Conservation (phyloP, 2,888 invertebrate genomes). For the Pollenia angustigena region DNA sequence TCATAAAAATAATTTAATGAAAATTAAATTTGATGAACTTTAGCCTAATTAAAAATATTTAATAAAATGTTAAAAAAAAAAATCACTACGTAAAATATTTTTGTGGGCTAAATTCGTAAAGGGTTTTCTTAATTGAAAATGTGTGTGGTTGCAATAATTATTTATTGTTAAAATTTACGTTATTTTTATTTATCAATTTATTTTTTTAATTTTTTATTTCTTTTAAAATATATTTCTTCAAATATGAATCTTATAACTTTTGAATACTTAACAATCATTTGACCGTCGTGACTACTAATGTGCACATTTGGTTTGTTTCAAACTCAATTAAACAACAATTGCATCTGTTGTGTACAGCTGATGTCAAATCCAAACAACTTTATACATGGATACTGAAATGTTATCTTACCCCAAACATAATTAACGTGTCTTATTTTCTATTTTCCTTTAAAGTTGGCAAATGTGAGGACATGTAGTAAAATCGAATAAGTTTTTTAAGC, state of each 20-base stretch:
- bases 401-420: slow-evolving; percentile 5
- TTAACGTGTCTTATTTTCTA: neutral
- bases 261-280: neutral
- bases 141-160: too few relatives aligned
- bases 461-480: neutral
- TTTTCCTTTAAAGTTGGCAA: neutral
- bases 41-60: too few relatives aligned
- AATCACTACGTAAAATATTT: too few relatives aligned
- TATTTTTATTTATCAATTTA: too few relatives aligned
- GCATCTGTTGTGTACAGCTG: slow-evolving; percentile 35
- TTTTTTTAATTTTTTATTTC: too few relatives aligned
- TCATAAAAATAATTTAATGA: too few relatives aligned
- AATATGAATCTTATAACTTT: neutral
- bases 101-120: too few relatives aligned
- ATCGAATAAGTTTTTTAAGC: slow-evolving; percentile 5
- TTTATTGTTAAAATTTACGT: too few relatives aligned
- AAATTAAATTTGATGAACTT: too few relatives aligned
- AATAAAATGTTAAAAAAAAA: too few relatives aligned
- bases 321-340: slow-evolving; percentile 54
- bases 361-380: slow-evolving; percentile 17
- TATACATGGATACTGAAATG: neutral
- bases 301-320: slow-evolving; percentile 22
- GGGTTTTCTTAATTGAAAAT: too few relatives aligned
- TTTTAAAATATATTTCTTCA: too few relatives aligned
- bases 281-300: neutral